Evolutionary conservation across 2,113 vertebrate species (phyloP).

Genomic region (Blennius ocellaris): DNA sequence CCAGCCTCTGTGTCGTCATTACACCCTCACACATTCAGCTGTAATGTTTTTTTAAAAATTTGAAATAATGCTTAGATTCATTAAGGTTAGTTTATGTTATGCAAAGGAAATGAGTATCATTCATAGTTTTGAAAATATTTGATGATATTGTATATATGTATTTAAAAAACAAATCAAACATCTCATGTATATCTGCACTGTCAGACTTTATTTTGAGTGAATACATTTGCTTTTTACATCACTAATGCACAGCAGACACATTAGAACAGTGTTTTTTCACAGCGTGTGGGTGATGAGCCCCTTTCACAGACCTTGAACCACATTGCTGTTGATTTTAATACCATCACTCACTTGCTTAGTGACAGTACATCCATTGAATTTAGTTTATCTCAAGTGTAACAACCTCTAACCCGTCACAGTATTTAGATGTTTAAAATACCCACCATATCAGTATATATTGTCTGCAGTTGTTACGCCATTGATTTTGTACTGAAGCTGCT

Average conservation of each 20-base stretch:
- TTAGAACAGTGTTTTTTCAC: too few relatives aligned
- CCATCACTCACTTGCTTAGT: too few relatives aligned
- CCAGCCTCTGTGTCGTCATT: not conserved
- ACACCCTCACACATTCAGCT: not conserved
- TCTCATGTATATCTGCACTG: constrained; percentile 20
- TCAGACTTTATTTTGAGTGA: constrained; percentile 70
- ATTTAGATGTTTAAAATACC: too few relatives aligned
- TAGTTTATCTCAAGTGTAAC: too few relatives aligned
- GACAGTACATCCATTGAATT: too few relatives aligned
- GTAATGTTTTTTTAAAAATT: not conserved
- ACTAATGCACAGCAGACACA: constrained; percentile 19
- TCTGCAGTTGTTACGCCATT: too few relatives aligned
- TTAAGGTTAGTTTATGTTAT: not conserved
- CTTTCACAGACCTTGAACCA: constrained; percentile 6
- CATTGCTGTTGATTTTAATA: too few relatives aligned
- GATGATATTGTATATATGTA: not conserved
- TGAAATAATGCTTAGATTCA: too few relatives aligned
- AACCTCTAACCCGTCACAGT: too few relatives aligned
- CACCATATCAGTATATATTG: too few relatives aligned
- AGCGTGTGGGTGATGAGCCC: too few relatives aligned
- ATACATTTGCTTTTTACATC: constrained; percentile 26
- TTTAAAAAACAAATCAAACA: constrained; percentile 38
- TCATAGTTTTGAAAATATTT: not conserved
- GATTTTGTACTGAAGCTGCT: too few relatives aligned
- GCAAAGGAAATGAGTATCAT: constrained; percentile 10